Base-by-base conservation (phyloP, 2,888 invertebrate genomes). In the Venusia cambrica region DNA sequence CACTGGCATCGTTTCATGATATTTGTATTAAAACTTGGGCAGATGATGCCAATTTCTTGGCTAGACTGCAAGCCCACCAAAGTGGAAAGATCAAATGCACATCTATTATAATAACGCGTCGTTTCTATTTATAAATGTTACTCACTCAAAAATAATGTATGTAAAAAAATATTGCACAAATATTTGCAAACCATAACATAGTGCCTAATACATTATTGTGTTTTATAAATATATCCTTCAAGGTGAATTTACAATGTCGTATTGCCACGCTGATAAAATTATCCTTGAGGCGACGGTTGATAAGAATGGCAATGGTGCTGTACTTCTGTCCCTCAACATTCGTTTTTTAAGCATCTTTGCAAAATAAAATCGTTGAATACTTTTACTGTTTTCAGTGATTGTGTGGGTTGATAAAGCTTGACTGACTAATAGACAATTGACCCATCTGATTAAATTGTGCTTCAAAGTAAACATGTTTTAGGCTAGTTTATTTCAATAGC, bases 1-100 rank as follows among this genome's bases (percentile, higher is more conserved):
- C 54, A 54, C 44, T 47, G 45, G 38, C 48, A 41, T 34, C 35
- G 24, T 36, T 35, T 31, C 41, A 47, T 45, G 45, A 44, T 40
- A 39, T 49, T 48, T 47, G 51, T 51, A 43, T 44, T 36, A 24
- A 38, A 46, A 46, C 46, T 45, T 48, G 47, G 50, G 44, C 32
- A 44, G 34, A 37, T 32, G 47, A 48, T 51, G 45, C 38, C 43
- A 33, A 50, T 45, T 45, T 38, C 43, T 48, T 48, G 48, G 39
- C 47, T 40, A 27, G 37, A 38, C 35, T 38, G 36, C 40, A 37
- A 38, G 44, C 38, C 48, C 45, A 45, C 47, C 45, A 14, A 14
- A 37, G 45, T 9, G 39, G 46, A 18, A 15, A 5, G 26, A 18
- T 22, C 6, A 30, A 10, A 41, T 37, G 36, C 20, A 21, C 22